Evolutionary conservation across 2,888 invertebrate genomes (phyloP).

Genomic region (Melikaiella ostensackeni): DNA sequence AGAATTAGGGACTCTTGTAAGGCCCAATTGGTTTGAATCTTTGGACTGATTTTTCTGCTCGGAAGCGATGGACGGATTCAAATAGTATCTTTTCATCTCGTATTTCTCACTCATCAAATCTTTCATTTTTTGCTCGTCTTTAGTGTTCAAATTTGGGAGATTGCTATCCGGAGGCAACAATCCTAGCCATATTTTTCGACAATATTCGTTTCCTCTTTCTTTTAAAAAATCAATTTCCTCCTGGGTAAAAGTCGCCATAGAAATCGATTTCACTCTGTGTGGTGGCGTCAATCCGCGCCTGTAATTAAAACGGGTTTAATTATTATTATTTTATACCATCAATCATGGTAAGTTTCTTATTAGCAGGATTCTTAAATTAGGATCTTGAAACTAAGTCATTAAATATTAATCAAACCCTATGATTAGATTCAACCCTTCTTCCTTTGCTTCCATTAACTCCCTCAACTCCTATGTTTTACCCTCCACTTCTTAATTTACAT

Average conservation of each 20-base stretch:
- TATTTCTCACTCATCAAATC: constrained; percentile 97
- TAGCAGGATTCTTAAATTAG: too few species aligned
- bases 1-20: constrained; percentile 69
- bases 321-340: too few species aligned
- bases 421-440: too few species aligned
- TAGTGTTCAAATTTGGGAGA: constrained; percentile 79
- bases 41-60: constrained; percentile 58
- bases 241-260: constrained; percentile 97
- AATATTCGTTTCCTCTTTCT: constrained; percentile 95
- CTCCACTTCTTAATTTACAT: too few species aligned
- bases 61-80: constrained; percentile 70
- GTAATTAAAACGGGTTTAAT: constrained; percentile 73
- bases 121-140: constrained; percentile 93
- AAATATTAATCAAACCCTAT: too few species aligned
- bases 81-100: constrained; percentile 89
- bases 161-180: constrained; percentile 84
- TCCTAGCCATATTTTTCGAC: constrained; percentile 95
- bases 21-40: constrained; percentile 54
- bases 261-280: constrained; percentile 98
- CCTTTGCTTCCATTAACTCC: too few species aligned
- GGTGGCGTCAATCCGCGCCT: constrained; percentile 98
- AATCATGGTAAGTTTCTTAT: too few species aligned
- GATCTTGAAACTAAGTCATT: too few species aligned
- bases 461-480: too few species aligned
- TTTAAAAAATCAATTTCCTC: constrained; percentile 96